Evolutionary conservation across 2,113 vertebrate genomes (phyloP).

Genomic region (Brienomyrus brachyistius): DNA sequence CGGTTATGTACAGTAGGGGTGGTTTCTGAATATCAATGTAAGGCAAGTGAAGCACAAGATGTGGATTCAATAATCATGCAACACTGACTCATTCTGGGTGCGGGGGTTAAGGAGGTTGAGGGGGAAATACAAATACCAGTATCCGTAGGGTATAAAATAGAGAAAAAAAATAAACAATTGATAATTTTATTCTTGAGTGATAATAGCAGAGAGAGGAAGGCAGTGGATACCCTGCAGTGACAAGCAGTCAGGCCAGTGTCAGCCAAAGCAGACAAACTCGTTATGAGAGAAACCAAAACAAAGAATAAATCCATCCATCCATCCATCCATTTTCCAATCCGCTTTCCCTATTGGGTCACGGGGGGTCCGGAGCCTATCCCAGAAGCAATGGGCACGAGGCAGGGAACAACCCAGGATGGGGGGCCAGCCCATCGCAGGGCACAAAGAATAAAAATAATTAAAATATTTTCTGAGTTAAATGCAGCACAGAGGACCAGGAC

Average conservation of each 20-base stretch:
- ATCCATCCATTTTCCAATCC: too few relatives aligned
- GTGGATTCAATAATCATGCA: not conserved
- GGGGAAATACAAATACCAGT: not conserved
- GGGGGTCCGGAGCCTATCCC: too few relatives aligned
- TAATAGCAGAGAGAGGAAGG: not conserved
- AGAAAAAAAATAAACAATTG: not conserved
- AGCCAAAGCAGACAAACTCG: not conserved
- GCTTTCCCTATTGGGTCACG: too few relatives aligned
- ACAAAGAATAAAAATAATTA: not conserved
- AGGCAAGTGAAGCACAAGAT: not conserved
- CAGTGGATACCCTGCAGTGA: not conserved
- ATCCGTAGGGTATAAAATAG: not conserved
- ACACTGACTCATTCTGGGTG: not conserved
- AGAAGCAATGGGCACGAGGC: too few relatives aligned
- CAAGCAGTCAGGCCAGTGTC: not conserved
- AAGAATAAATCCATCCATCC: too few relatives aligned
- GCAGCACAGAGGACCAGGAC: not conserved
- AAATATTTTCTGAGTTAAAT: not conserved
- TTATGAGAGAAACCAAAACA: not conserved
- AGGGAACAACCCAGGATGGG: too few relatives aligned
- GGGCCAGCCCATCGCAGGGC: too few relatives aligned
- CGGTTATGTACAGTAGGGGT: not conserved
- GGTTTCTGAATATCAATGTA: not conserved
- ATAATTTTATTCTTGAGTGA: not conserved
- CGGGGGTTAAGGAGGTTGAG: not conserved